These are phyloP conservation scores for Ambastaia sidthimunki DNA, from an alignment of 2,797 vertebrate genomes.

Conservation along the genomic window DNA sequence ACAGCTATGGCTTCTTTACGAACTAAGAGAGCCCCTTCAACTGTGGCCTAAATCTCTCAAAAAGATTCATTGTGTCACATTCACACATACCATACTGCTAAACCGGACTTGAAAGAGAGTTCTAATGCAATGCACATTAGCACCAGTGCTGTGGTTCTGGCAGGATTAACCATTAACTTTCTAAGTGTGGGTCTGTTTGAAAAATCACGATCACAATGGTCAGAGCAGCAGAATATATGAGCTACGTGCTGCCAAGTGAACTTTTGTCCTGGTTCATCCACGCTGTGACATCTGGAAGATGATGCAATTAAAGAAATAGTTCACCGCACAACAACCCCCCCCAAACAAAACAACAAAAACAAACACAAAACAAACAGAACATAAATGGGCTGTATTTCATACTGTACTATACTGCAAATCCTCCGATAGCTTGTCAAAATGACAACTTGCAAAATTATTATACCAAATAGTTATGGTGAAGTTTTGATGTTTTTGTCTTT, in stretches of 20 bases:
- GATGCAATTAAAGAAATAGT: constrained; percentile 8
- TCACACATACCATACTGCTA: constrained; percentile 11
- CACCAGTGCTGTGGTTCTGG: neutral
- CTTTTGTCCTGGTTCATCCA: constrained; percentile 3
- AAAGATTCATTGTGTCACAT: constrained; percentile 45
- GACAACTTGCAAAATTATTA: too few relatives aligned
- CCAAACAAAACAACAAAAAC: too few relatives aligned
- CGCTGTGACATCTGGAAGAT: neutral
- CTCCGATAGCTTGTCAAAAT: too few relatives aligned
- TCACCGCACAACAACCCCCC: neutral
- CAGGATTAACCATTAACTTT: constrained; percentile 48
- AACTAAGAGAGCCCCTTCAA: constrained; percentile 13
- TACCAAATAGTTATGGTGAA: too few relatives aligned
- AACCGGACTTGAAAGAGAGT: constrained; percentile 18
- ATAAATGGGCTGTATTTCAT: too few relatives aligned
- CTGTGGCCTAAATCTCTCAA: constrained; percentile 4
- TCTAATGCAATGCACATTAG: neutral
- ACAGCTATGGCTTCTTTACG: constrained; percentile 1
- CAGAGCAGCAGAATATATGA: neutral
- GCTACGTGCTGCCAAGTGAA: constrained; percentile 19
- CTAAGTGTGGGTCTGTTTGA: neutral
- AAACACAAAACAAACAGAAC: too few relatives aligned
- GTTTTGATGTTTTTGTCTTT: too few relatives aligned
- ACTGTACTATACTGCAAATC: too few relatives aligned
- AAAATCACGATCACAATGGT: neutral